Evolutionary conservation across 2,888 invertebrate genomes (phyloP), one percentile per base, ranked within the genome.

Genomic region (Tetrapedia diversipes): DNA sequence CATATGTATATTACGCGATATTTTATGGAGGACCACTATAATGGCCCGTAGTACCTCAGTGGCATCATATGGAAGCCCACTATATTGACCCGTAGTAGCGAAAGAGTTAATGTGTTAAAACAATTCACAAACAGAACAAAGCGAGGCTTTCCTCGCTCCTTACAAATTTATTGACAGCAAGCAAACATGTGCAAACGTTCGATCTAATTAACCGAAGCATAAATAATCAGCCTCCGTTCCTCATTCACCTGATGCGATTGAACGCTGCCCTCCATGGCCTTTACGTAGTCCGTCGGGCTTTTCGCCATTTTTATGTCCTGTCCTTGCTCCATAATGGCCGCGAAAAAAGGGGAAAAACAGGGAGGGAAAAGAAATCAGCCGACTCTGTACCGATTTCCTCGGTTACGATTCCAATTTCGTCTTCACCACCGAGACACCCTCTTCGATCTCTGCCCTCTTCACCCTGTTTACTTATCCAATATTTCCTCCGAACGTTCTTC

Each of bases 251-350:
- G 89, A 10, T 87, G 87, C 37, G 90, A 88, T 68, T 84, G 86
- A 34, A 87, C 80, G 29, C 87, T 89, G 68, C 89, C 86, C 78
- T 91, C 91, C 24, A 90, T 78, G 63, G 90, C 87, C 73, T 91
- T 91, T 6, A 87, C 89, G 81, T 90, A 90, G 65, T 90, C 89
- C 59, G 83, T 74, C 14, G 72, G 51, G n/a, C 34, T 54, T 51
- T 77, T 85, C 51, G 24, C 34, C 77, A 73, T 81, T 74, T 68
- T 81, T 7, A 16, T n/a, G 22, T 66, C 53, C n/a, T 34, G 45
- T 43, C 41, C 51, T 53, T 37, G 60, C 2, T 76, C 76, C 75
- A 75, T 76, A 11, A 66, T 76, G n/a, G n/a, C n/a, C 39, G 10
- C 7, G 8, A 11, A 37, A 39, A 54, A 32, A 16, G 11, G n/a